A percentile compares a stretch with the other conserved stretches of the same genome.
phyloP scores from a whole-genome alignment of 2,888 invertebrate species.

The Luperina nickerlii region DNA sequence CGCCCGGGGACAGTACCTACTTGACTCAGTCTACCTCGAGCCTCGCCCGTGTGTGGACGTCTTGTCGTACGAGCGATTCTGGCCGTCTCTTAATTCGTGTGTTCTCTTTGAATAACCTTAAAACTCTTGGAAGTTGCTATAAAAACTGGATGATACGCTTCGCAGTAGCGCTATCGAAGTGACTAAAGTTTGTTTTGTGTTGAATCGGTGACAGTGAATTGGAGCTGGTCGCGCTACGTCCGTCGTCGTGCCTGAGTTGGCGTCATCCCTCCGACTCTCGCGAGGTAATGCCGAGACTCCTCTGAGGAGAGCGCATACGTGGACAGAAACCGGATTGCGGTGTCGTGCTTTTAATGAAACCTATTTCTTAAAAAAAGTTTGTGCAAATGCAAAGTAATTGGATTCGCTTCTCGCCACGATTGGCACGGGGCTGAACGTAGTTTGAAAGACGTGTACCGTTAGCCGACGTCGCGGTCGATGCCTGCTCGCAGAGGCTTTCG shows the following conservation, averaged over 20 bases:
- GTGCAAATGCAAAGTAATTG: conserved; percentile 74
- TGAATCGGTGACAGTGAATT: conserved; percentile 83
- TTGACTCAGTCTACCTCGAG: conserved; percentile 82
- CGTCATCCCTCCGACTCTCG: conserved; percentile 86
- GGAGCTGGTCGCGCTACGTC: conserved; percentile 83
- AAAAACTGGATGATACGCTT: conserved; percentile 73
- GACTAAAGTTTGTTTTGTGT: conserved; percentile 78
- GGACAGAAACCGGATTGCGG: conserved; percentile 84
- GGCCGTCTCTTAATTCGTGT: conserved; percentile 86
- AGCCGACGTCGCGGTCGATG: conserved; percentile 80
- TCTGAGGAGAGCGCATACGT: conserved; percentile 84
- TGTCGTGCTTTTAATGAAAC: conserved; percentile 77
- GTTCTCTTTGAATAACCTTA: conserved; percentile 74
- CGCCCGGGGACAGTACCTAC: conserved; percentile 76
- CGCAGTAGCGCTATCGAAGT: conserved; percentile 72
- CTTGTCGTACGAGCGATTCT: conserved; percentile 70
- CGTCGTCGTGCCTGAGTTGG: conserved; percentile 85
- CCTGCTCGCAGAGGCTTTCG: conserved; percentile 73
- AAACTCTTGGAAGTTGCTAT: conserved; percentile 72
- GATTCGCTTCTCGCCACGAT: conserved; percentile 70
- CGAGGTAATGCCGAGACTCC: conserved; percentile 86
- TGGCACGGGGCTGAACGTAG: conserved; percentile 74
- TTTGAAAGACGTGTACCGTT: conserved; percentile 84
- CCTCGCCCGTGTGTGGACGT: conserved; percentile 73
- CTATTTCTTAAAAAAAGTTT: conserved; percentile 73